A percentile compares a stretch with the other conserved stretches of the same genome.
phyloP scores from a whole-genome alignment of 2,797 vertebrate genomes.

The Meda fulgida region DNA sequence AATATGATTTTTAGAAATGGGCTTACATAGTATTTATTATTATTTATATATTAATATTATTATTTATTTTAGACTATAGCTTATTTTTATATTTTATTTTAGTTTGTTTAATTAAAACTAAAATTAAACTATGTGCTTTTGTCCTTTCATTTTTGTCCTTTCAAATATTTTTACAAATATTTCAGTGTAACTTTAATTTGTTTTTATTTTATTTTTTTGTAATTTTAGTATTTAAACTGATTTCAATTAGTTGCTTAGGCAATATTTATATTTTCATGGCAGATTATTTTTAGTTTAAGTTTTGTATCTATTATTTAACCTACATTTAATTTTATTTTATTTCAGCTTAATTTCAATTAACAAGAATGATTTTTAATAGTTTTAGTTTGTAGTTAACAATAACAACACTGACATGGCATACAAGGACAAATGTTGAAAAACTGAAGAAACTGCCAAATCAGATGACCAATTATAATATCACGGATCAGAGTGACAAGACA shows the following conservation, averaged over 20 bases:
- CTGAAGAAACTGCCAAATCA: background rate
- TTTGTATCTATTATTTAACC: background rate
- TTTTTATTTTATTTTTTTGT: background rate
- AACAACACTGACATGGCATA: background rate
- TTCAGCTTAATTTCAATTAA: background rate
- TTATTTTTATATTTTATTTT: background rate
- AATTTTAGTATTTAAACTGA: slow-evolving; percentile 6
- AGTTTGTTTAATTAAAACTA: background rate
- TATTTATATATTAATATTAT: too few species aligned
- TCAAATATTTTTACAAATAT: background rate
- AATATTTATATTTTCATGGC: too few species aligned
- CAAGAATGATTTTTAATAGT: background rate
- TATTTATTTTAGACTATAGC: background rate
- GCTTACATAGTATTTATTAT: background rate
- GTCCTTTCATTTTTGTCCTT: background rate
- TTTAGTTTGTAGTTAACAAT: too few species aligned
- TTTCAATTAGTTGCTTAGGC: background rate
- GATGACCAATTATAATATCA: background rate
- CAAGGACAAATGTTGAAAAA: background rate
- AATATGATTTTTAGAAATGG: background rate
- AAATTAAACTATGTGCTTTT: background rate
- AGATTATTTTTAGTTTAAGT: too few species aligned
- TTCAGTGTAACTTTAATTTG: background rate
- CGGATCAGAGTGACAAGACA: background rate
- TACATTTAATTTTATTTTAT: too few species aligned